These are phyloP conservation scores for Tamias sibiricus DNA, from an alignment of 2,113 vertebrate genomes.

Conservation along the genomic window DNA sequence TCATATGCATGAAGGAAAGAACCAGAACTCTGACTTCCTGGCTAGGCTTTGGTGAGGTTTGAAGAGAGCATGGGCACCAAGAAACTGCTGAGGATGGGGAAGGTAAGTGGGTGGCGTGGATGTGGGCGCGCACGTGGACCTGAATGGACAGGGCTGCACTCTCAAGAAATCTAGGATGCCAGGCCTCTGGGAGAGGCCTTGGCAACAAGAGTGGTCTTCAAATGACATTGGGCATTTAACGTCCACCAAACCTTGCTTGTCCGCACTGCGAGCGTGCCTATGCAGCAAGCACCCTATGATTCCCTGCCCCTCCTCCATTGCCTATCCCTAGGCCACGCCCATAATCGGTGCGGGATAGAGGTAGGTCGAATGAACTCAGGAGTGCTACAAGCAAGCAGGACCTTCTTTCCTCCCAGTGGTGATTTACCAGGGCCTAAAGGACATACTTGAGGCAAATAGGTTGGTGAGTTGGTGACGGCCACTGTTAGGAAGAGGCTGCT, in stretches of 20 bases:
- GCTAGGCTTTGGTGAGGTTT: no score
- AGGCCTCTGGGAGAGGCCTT: fast-evolving
- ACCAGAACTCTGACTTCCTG: not conserved
- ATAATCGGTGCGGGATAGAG: not conserved
- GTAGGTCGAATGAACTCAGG: not conserved
- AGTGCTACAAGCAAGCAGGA: not conserved
- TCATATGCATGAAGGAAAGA: fast-evolving
- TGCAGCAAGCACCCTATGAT: not conserved
- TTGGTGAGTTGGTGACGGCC: not conserved
- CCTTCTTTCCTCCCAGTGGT: not conserved
- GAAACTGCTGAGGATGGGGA: not conserved
- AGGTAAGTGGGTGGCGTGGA: not conserved
- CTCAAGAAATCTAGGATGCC: not conserved
- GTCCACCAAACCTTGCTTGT: no score
- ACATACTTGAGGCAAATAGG: not conserved
- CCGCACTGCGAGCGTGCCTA: not conserved
- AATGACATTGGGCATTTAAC: not conserved
- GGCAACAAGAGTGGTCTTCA: not conserved
- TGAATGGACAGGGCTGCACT: not conserved
- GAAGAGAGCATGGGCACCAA: fast-evolving
- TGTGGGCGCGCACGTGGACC: not conserved
- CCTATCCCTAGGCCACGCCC: not conserved
- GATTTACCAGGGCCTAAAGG: not conserved
- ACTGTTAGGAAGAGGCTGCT: not conserved
- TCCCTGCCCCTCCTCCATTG: not conserved